Base-by-base conservation (phyloP, 2,113 vertebrate genomes). In the Gnathonemus longibarbis region DNA sequence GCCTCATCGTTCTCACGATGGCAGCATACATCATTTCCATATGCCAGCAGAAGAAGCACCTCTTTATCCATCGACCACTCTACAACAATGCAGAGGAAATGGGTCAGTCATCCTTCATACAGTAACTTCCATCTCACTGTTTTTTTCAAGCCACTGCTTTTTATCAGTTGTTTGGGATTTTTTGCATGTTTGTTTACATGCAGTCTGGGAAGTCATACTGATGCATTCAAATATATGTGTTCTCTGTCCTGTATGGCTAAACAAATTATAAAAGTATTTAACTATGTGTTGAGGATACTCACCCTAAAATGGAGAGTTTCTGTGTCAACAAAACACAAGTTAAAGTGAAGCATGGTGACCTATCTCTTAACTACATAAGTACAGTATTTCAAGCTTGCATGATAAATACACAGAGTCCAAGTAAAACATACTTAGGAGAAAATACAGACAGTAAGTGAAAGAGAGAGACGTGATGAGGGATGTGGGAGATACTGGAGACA, bases 21-120 rank as follows among this genome's bases (percentile, higher is more conserved):
- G 39, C 94, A 17, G 21, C 90, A 17, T 92, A 94, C 39, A 92
- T 91, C 91, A 88, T 95, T 21, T 91, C 90, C 42, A 96, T 90
- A 91, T 94, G 91, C 90, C 95, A 93, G 90, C 92, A 93, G 1
- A 94, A 89, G 92, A 91, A 90, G 27, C 83, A 58, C 42, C 96
- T 96, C 77, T 96, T 94, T 91, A 91, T 93, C 85, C 96, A 96
- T 83, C 94, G 93, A 21, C 95, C 94, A 91, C 95, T 97, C 0
- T 87, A 93, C 91, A 93, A 93, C 91, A 89, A 88, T 90, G 84
- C 91, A 48, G 91, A 93, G 27, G 93, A 95, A 48, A 90, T 92
- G 84, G 95, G 96, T 96, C 90, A 93, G 92, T 10, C 15, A 19
- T 88, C 66, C 35, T 58, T 15, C 39, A 84, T 10, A 42, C 39